phyloP scores from a whole-genome alignment of 1,140 invertebrate genomes.

The Thereuonema tuberculata region DNA sequence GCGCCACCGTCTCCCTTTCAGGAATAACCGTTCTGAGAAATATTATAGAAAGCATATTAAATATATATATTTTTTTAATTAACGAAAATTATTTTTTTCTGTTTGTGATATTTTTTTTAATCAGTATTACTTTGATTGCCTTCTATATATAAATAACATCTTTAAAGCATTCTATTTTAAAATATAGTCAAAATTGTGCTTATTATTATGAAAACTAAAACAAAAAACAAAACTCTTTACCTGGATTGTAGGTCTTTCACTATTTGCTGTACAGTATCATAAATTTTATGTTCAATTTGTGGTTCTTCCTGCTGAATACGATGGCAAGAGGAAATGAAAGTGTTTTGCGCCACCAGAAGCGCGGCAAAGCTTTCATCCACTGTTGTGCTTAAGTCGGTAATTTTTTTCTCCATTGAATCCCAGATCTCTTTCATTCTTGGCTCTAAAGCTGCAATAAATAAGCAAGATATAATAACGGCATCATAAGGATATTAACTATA shows the following conservation, averaged over 20 bases:
- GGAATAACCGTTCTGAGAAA: no score
- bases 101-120: neutral
- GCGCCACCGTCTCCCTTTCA: no score
- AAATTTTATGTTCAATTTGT: conserved; percentile 37
- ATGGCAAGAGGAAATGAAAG: conserved; percentile 43
- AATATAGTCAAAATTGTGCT: neutral
- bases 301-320: conserved; percentile 43
- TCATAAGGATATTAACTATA: no score
- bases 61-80: no score
- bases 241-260: conserved; percentile 40
- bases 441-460: neutral
- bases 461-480: no score
- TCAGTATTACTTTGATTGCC: neutral
- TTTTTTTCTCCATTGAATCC: conserved; percentile 12
- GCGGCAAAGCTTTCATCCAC: conserved; percentile 36
- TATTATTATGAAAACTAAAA: no score
- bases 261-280: conserved; percentile 40
- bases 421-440: conserved; percentile 10
- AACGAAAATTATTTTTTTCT: no score
- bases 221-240: neutral
- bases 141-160: neutral
- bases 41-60: no score
- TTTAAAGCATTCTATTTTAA: neutral
- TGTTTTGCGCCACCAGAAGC: conserved; percentile 40
- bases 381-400: conserved; percentile 24